These are phyloP conservation scores for Magallana angulata DNA, from an alignment of 1,140 invertebrate genomes.

Conservation along the genomic window DNA sequence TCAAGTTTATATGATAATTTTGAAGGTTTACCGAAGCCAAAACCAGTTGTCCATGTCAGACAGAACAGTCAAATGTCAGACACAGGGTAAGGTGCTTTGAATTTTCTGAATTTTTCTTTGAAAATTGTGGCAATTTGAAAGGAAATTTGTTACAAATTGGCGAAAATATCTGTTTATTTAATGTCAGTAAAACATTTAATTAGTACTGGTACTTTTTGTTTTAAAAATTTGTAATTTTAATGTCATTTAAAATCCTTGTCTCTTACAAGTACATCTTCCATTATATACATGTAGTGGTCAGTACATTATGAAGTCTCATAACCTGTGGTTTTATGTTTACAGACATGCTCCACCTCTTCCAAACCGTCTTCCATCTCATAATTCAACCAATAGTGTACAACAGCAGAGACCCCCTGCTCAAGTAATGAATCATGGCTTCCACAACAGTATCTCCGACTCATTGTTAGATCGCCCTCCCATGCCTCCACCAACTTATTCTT, in stretches of 20 bases:
- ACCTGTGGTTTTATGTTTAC: not conserved
- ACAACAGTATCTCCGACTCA: conserved; percentile 6
- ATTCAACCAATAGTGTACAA: not conserved
- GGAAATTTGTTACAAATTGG: too few species aligned
- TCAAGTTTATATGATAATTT: not conserved
- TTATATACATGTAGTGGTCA: not conserved
- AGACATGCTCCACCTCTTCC: not conserved
- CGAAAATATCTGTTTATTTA: too few species aligned
- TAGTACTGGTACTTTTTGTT: too few species aligned
- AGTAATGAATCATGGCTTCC: conserved; percentile 1
- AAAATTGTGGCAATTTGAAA: too few species aligned
- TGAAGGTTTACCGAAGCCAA: conserved; percentile 31
- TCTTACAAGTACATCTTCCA: not conserved
- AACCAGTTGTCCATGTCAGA: conserved; percentile 49
- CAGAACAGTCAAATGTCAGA: conserved; percentile 41
- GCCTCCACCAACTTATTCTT: conserved; percentile 52
- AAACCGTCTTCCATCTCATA: not conserved
- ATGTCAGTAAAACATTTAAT: too few species aligned
- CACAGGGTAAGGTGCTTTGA: not conserved
- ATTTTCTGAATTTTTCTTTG: too few species aligned
- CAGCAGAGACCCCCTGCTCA: not conserved
- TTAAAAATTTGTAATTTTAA: too few species aligned
- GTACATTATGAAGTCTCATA: not conserved
- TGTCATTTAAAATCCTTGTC: not conserved
- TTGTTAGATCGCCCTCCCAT: conserved; percentile 58